These are phyloP conservation scores for Achlya flavicornis DNA, from an alignment of 2,888 invertebrate species.

Conservation along the genomic window DNA sequence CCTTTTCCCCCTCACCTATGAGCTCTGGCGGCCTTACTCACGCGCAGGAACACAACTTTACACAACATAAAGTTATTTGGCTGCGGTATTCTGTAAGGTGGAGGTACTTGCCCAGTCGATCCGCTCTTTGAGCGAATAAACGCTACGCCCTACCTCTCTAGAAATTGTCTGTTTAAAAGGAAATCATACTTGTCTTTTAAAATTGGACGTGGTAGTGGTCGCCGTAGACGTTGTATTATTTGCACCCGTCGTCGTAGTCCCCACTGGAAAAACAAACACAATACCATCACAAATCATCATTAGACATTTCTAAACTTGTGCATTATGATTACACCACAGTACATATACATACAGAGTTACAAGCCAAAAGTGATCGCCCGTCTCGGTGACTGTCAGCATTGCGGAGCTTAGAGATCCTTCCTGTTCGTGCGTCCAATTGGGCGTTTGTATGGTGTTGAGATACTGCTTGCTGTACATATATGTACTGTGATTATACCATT, in stretches of 20 bases:
- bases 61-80: no score
- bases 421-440: not conserved
- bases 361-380: not conserved
- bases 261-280: conserved; percentile 53
- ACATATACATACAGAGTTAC: conserved; percentile 5
- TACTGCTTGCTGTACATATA: conserved; percentile 6
- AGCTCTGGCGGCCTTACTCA: no score
- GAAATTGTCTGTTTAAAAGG: no score
- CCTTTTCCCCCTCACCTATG: no score
- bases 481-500: conserved; percentile 2
- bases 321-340: not conserved
- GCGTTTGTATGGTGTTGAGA: conserved; percentile 1
- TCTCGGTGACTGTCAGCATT: not conserved
- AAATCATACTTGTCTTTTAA: conserved; percentile 77
- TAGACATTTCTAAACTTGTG: not conserved
- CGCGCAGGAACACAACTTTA: no score
- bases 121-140: no score
- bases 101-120: no score
- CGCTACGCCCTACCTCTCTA: no score
- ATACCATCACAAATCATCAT: not conserved
- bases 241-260: conserved; percentile 74
- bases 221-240: conserved; percentile 76
- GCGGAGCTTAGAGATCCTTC: not conserved
- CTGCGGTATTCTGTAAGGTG: no score
- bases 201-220: conserved; percentile 78